These are phyloP conservation scores for Tor tambroides DNA, from an alignment of 2,113 vertebrate species.

Conservation along the genomic window DNA sequence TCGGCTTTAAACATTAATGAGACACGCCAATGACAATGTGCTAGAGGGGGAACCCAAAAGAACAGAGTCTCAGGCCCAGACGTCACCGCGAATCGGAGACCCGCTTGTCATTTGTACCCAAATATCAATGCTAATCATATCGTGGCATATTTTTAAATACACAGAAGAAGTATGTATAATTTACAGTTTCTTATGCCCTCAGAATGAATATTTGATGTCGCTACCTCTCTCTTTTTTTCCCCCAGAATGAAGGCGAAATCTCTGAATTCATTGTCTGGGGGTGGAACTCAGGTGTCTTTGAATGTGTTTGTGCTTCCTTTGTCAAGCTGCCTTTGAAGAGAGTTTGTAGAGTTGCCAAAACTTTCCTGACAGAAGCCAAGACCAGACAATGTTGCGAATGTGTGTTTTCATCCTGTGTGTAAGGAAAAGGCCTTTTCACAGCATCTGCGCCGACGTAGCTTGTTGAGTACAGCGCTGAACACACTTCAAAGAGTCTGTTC, in stretches of 20 bases:
- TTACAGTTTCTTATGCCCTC: constrained; percentile 80
- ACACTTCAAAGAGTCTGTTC: background rate
- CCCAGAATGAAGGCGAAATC: constrained; percentile 58
- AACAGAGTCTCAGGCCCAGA: constrained; percentile 59
- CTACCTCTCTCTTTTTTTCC: constrained; percentile 68
- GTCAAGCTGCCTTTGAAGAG: constrained; percentile 59
- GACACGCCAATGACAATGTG: constrained; percentile 72
- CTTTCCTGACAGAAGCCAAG: constrained; percentile 53
- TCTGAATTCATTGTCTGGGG: constrained; percentile 58
- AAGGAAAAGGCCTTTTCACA: background rate
- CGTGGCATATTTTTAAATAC: constrained; percentile 88
- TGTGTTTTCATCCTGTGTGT: constrained; percentile 14
- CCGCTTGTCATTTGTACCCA: constrained; percentile 76
- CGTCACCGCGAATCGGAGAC: constrained; percentile 67
- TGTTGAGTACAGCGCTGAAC: constrained; percentile 17
- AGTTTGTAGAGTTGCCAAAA: constrained; percentile 56
- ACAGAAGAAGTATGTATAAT: constrained; percentile 79
- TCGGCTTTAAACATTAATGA: constrained; percentile 86
- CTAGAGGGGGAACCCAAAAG: constrained; percentile 67
- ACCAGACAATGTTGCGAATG: constrained; percentile 20
- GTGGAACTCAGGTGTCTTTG: constrained; percentile 59
- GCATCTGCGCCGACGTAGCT: background rate
- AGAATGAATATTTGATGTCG: constrained; percentile 82
- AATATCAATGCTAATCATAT: constrained; percentile 80
- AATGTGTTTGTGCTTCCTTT: constrained; percentile 56